A percentile compares a stretch with the other conserved stretches of the same genome.
phyloP scores from a whole-genome alignment of 2,888 invertebrate species.

The Pristionchus arcanus region DNA sequence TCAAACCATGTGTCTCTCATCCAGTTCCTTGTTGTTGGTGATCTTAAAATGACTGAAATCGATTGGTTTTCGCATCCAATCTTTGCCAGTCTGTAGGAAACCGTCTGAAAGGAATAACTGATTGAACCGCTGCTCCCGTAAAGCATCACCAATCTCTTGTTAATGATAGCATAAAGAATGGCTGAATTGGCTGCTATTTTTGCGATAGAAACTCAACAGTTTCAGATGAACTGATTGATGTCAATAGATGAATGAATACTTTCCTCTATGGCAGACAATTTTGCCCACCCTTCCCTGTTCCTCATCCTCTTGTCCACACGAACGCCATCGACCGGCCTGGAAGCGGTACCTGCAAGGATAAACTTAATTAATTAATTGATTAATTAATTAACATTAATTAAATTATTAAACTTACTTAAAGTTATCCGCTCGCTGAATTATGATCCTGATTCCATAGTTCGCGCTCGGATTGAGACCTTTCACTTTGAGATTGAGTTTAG shows the following conservation, averaged over 20 bases:
- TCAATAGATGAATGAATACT: not conserved
- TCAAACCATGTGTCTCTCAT: conserved; percentile 7
- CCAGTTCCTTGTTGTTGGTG: conserved; percentile 3
- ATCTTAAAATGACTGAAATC: conserved; percentile 50
- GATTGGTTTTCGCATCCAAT: conserved; percentile 33
- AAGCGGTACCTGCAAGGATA: not conserved
- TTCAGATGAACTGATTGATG: too few relatives aligned
- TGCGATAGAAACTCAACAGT: not conserved
- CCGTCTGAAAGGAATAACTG: not conserved
- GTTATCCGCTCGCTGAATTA: not conserved
- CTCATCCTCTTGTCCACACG: not conserved
- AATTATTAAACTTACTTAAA: conserved; percentile 27
- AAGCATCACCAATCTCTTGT: too few relatives aligned
- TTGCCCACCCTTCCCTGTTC: not conserved
- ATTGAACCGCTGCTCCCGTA: not conserved
- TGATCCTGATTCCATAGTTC: conserved; percentile 6
- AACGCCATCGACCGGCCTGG: not conserved
- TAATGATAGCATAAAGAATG: too few relatives aligned
- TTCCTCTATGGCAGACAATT: not conserved
- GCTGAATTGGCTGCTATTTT: too few relatives aligned
- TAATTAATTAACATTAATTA: not conserved
- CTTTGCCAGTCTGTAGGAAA: not conserved
- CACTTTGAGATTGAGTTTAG: conserved; percentile 22
- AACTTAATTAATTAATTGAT: too few relatives aligned
- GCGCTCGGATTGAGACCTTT: conserved; percentile 21